Evolutionary conservation across 2,113 vertebrate genomes (phyloP).

Genomic region (Taxidea taxus): DNA sequence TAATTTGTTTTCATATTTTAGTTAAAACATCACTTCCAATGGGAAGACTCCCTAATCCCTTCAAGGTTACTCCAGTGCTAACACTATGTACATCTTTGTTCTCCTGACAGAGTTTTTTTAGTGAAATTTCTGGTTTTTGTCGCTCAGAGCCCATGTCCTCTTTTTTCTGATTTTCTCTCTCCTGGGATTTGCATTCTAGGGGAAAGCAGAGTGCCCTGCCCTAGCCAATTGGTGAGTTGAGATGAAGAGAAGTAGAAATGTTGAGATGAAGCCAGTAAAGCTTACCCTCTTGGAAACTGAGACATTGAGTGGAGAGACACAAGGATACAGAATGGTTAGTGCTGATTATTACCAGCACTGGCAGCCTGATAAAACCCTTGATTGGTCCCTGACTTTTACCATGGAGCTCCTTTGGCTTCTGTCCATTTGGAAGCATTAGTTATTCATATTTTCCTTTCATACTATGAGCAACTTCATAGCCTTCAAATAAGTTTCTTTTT

Average conservation of each 20-base stretch:
- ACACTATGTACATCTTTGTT: background rate
- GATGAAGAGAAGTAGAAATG: background rate
- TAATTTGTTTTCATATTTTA: background rate
- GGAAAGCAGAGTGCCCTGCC: background rate
- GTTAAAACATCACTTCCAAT: background rate
- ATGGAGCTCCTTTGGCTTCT: background rate
- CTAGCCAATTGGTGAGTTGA: background rate
- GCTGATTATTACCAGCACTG: background rate
- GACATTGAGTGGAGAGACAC: background rate
- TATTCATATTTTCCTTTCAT: background rate
- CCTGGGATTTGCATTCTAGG: background rate
- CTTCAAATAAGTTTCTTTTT: conserved; percentile 6
- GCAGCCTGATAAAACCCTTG: background rate
- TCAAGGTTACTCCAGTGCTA: background rate
- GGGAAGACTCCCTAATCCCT: background rate
- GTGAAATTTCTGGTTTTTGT: background rate
- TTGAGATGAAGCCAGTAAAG: background rate
- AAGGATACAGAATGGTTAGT: background rate
- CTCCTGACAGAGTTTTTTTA: background rate
- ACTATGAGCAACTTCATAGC: background rate
- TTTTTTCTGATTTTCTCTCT: background rate
- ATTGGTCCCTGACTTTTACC: background rate
- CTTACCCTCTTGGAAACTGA: conserved; percentile 10
- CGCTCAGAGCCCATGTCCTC: background rate
- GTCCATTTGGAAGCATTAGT: background rate